Conservation (phyloP, 1,140 invertebrate species). For the Phocides pigmalion region DNA sequence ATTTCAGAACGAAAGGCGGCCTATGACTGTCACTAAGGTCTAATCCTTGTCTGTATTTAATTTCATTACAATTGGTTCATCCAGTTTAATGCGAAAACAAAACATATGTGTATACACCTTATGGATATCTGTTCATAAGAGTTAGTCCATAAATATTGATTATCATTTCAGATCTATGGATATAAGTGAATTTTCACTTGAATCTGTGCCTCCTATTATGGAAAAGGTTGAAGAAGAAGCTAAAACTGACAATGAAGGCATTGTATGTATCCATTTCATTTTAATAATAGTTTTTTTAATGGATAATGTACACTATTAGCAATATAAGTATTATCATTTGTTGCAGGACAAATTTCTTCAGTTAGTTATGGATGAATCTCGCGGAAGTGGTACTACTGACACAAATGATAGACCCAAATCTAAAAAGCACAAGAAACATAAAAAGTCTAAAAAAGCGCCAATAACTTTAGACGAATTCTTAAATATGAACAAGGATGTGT, state of each 20-base stretch:
- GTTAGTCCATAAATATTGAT: conserved; percentile 11
- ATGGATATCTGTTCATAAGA: too few species aligned
- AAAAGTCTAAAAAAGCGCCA: conserved; percentile 73
- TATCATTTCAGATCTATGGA: conserved; percentile 55
- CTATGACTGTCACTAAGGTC: too few species aligned
- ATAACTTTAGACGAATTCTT: conserved; percentile 80
- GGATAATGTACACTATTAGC: too few species aligned
- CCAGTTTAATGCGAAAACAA: too few species aligned
- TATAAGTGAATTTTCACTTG: conserved; percentile 68
- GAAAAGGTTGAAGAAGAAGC: conserved; percentile 61
- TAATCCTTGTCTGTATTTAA: too few species aligned
- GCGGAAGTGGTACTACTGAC: conserved; percentile 41
- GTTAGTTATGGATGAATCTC: conserved; percentile 58
- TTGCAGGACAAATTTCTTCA: conserved; percentile 70
- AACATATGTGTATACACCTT: too few species aligned
- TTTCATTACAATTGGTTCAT: too few species aligned
- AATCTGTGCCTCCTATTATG: conserved; percentile 66
- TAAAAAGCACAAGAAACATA: conserved; percentile 78
- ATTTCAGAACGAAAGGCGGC: too few species aligned
- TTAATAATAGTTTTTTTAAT: not conserved
- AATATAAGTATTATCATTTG: not conserved
- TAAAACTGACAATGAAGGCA: conserved; percentile 46
- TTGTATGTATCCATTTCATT: conserved; percentile 56
- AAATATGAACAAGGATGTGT: conserved; percentile 81
- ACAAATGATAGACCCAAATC: conserved; percentile 54